Evolutionary conservation across 1,140 invertebrate species (phyloP).

Genomic region (Dysdera silvatica): DNA sequence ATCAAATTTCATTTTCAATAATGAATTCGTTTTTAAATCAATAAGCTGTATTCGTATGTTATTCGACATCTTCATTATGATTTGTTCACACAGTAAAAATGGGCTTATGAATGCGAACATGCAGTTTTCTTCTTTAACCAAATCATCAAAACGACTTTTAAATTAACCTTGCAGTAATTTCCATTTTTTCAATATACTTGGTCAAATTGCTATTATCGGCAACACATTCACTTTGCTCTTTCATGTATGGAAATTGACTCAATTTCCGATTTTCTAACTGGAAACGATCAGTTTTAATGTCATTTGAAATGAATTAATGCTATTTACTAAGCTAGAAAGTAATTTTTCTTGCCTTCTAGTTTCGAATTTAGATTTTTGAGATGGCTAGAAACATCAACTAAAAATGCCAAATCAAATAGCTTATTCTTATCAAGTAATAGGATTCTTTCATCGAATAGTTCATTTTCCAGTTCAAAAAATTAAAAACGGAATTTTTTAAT

Average conservation of each 20-base stretch:
- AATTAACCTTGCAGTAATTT: not conserved
- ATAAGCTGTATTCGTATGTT: not conserved
- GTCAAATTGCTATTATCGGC: not conserved
- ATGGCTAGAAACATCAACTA: slow-evolving; percentile 2
- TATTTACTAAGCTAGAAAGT: slow-evolving; percentile 2
- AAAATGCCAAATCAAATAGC: not conserved
- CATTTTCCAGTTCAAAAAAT: too few species aligned
- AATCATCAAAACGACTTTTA: not conserved
- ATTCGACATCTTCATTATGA: not conserved
- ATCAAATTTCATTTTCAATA: not conserved
- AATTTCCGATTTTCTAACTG: not conserved
- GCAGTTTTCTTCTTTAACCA: not conserved
- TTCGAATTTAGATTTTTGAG: slow-evolving; percentile 2
- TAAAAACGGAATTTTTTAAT: too few species aligned
- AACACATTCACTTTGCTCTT: not conserved
- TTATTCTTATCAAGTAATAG: not conserved
- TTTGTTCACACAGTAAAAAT: not conserved
- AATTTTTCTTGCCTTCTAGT: not conserved
- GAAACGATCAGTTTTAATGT: slow-evolving; percentile 1
- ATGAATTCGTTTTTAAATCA: not conserved
- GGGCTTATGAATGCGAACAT: not conserved
- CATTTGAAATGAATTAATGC: slow-evolving; percentile 5
- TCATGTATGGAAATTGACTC: not conserved
- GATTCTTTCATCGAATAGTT: not conserved
- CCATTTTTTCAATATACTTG: not conserved